Evolutionary conservation across 2,113 vertebrate species (phyloP), one percentile per base, ranked within the genome.

Genomic region (Vulpes ferrilata): DNA sequence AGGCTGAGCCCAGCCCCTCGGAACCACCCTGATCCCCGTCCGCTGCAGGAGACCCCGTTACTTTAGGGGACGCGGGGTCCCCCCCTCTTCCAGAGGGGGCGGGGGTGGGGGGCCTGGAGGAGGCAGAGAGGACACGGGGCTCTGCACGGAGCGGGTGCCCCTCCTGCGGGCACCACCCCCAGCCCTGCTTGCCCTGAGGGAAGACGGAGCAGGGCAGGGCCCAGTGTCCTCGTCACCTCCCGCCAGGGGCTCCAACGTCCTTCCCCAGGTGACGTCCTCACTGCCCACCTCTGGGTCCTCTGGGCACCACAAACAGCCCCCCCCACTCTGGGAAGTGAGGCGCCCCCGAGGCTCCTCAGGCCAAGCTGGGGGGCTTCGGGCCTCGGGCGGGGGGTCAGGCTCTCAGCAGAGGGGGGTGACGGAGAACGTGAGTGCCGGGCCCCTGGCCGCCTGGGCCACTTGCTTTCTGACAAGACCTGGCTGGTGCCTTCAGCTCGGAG

Each of bases 91-190:
- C 3, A 48, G 69, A 74, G 8, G 57, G 23, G 23, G 5, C 3
- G 12, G 0, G 13, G 7, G 2, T 1, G 1, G 9, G 88, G 9
- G 81, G 22, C 62, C 1, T 35, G 83, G 53, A 76, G 30, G 74
- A 65, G 48, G 82, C 67, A 32, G 30, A 27, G 80, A 17, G 60
- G 43, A 11, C 0, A 0, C 5, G 74, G 22, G 16, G 10, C n/a
- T 4, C 53, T 12, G 19, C 11, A 1, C 8, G 20, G 2, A 2
- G 78, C 78, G 2, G 23, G 57, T 5, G 5, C 1, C 64, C 62
- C 17, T 85, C 8, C 3, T 11, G 32, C 5, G 0, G 35, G 25
- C 5, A 12, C 35, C 2, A 15, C 62, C 32, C 30, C 60, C 20
- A 30, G 53, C 62, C 19, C 13, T 30, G 53, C 59, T 51, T 60